phyloP scores from a whole-genome alignment of 1,140 invertebrate genomes.

The Lysiphlebus fabarum region DNA sequence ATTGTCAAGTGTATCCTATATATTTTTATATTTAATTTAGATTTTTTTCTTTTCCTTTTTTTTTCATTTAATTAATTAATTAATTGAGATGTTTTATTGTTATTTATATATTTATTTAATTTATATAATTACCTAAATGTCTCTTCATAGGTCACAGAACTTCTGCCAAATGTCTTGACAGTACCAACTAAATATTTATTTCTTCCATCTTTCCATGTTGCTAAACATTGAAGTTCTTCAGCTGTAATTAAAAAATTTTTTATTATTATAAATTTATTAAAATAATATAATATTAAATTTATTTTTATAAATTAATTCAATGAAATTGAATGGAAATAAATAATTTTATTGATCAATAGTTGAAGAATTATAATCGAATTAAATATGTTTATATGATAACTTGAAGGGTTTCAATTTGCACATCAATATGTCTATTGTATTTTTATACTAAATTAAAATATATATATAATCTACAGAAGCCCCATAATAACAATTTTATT shows the following conservation, averaged over 20 bases:
- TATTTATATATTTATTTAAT: too few relatives aligned
- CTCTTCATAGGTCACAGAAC: constrained; percentile 55
- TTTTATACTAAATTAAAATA: constrained; percentile 26
- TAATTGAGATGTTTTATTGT: neutral
- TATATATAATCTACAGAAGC: constrained; percentile 43
- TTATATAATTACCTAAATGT: constrained; percentile 56
- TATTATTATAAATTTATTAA: too few relatives aligned
- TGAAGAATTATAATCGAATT: constrained; percentile 42
- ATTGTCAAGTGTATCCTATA: too few relatives aligned
- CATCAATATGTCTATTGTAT: constrained; percentile 31
- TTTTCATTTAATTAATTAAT: too few relatives aligned
- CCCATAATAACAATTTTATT: constrained; percentile 21
- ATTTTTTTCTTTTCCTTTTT: neutral
- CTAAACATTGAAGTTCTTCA: constrained; percentile 65
- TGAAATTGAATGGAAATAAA: too few relatives aligned
- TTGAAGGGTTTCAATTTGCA: constrained; percentile 38
- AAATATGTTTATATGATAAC: constrained; percentile 38
- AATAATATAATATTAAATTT: too few relatives aligned
- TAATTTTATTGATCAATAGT: too few relatives aligned
- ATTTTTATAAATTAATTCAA: too few relatives aligned
- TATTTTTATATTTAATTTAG: too few relatives aligned
- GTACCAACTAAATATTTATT: constrained; percentile 62
- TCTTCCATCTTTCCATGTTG: constrained; percentile 65
- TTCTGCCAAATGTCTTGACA: constrained; percentile 53
- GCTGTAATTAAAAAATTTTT: constrained; percentile 53